Conservation (phyloP, 2,113 vertebrate species). For the Uria aalge region DNA sequence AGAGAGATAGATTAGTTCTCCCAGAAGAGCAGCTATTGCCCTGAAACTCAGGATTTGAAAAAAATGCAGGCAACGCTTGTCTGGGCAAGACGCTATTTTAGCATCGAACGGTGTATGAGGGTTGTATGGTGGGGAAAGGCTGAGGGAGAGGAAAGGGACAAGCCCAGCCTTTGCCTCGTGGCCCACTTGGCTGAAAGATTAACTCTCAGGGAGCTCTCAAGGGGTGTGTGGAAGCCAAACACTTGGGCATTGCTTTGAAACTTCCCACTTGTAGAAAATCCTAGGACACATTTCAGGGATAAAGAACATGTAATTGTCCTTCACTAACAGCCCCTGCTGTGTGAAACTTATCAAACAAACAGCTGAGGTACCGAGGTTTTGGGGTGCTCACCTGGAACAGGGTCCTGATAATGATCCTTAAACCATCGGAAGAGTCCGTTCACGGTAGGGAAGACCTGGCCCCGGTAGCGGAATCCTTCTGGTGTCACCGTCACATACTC, state of each 20-base stretch:
- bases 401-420: constrained; percentile 98
- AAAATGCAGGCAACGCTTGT: background rate
- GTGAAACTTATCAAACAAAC: background rate
- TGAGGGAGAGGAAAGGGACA: background rate
- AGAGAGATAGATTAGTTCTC: background rate
- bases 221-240: background rate
- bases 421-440: constrained; percentile 98
- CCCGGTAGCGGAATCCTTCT: constrained; percentile 95
- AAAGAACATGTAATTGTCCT: background rate
- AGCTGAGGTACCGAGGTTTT: background rate
- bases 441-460: constrained; percentile 93
- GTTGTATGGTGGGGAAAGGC: background rate
- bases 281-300: background rate
- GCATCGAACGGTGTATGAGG: background rate
- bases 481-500: constrained; percentile 97
- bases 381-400: constrained; percentile 85
- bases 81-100: background rate
- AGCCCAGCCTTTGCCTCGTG: background rate
- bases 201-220: background rate
- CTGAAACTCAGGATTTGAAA: background rate
- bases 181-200: background rate
- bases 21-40: background rate
- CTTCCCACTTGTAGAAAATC: background rate
- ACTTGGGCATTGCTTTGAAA: background rate
- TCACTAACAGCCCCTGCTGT: background rate